Evolutionary conservation across 1,140 invertebrate genomes (phyloP).

Genomic region (Tetramorium parvispinum): DNA sequence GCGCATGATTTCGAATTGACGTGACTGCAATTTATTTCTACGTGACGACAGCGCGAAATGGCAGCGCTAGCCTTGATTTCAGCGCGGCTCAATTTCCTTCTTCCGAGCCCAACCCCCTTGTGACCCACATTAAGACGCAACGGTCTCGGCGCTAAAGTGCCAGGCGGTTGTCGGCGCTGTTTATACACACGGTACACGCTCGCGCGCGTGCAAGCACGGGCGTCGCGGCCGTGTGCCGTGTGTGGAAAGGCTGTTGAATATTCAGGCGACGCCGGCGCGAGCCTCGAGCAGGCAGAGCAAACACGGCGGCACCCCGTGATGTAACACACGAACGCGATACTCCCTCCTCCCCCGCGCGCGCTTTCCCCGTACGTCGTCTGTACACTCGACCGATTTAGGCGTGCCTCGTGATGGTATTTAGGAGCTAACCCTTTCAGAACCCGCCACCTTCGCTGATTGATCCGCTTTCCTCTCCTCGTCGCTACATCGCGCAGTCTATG

Average conservation of each 20-base stretch:
- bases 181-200: constrained; percentile 63
- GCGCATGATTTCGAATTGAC: neutral
- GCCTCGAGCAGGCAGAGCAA: constrained; percentile 73
- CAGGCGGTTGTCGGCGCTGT: constrained; percentile 62
- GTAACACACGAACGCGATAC: constrained; percentile 73
- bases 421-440: constrained; percentile 65
- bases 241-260: constrained; percentile 82
- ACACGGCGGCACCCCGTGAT: constrained; percentile 74
- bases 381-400: constrained; percentile 43
- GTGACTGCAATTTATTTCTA: constrained; percentile 26
- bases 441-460: constrained; percentile 68
- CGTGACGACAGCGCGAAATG: constrained; percentile 23
- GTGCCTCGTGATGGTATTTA: constrained; percentile 41
- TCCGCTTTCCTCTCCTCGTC: constrained; percentile 31
- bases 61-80: constrained; percentile 48
- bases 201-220: constrained; percentile 46
- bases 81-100: constrained; percentile 37
- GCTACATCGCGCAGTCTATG: neutral
- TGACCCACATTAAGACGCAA: constrained; percentile 74
- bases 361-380: constrained; percentile 11
- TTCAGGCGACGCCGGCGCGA: constrained; percentile 77
- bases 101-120: constrained; percentile 54
- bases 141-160: constrained; percentile 66
- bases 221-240: constrained; percentile 59
- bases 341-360: constrained; percentile 14